phyloP scores from a whole-genome alignment of 2,888 invertebrate species.

The Tetragnatha montana region DNA sequence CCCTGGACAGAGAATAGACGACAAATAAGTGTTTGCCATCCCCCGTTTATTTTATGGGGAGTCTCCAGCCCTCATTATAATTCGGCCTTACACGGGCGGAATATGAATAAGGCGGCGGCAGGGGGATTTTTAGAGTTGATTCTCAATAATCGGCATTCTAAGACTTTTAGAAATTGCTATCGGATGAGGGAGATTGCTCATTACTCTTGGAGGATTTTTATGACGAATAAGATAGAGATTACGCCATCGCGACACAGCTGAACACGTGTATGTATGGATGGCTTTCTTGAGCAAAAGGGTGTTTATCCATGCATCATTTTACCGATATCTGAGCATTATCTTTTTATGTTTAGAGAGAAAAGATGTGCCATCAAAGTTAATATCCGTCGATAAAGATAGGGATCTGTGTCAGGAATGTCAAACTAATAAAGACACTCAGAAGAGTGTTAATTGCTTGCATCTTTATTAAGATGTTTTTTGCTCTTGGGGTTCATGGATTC shows the following conservation, averaged over 20 bases:
- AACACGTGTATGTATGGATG: slow-evolving; percentile 16
- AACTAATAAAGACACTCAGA: not conserved
- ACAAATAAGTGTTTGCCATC: slow-evolving; percentile 68
- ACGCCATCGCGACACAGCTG: slow-evolving; percentile 5
- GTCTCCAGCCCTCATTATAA: slow-evolving; percentile 8
- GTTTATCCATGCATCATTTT: not conserved
- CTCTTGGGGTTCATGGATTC: not conserved
- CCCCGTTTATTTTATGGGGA: slow-evolving; percentile 12
- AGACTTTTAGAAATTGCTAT: slow-evolving; percentile 2
- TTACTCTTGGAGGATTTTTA: slow-evolving; percentile 10
- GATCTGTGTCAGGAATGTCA: not conserved
- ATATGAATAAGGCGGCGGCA: slow-evolving; percentile 27
- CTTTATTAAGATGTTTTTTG: not conserved
- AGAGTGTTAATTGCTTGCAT: not conserved
- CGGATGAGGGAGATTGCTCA: not conserved
- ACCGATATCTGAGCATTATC: not conserved
- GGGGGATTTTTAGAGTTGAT: slow-evolving; percentile 40
- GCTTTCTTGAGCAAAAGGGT: not conserved
- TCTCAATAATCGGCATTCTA: slow-evolving; percentile 26
- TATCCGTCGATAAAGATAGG: not conserved
- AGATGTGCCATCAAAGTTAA: not conserved
- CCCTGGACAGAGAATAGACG: slow-evolving; percentile 45
- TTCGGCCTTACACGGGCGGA: slow-evolving; percentile 5
- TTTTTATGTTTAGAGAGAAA: not conserved
- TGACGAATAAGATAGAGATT: slow-evolving; percentile 10